Evolutionary conservation across 2,888 invertebrate species (phyloP).

Genomic region (Meghimatium bilineatum): DNA sequence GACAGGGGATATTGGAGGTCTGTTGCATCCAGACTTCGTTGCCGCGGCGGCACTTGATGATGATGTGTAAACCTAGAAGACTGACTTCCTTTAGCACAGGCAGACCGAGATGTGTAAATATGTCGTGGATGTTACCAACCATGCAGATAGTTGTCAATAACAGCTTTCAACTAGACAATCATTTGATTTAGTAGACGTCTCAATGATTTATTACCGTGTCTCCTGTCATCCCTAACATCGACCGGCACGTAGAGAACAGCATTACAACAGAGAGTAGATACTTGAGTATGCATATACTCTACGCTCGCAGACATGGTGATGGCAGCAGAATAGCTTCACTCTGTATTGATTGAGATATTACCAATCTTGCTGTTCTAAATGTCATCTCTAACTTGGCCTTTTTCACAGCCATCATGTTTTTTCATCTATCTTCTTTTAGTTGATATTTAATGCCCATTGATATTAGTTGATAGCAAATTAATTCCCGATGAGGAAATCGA

Average conservation of each 20-base stretch:
- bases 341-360: neutral
- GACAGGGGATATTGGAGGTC: too few relatives aligned
- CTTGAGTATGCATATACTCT: neutral
- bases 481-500: neutral
- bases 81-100: too few relatives aligned
- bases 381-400: neutral
- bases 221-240: neutral
- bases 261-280: neutral
- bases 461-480: neutral
- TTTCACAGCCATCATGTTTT: neutral
- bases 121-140: neutral
- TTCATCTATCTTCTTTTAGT: neutral
- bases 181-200: neutral
- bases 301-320: neutral
- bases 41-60: too few relatives aligned
- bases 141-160: neutral
- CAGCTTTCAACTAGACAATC: neutral
- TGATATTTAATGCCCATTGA: neutral
- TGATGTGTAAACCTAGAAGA: too few relatives aligned
- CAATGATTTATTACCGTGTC: neutral
- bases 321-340: neutral
- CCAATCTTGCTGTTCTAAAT: neutral
- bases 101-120: too few relatives aligned
- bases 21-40: too few relatives aligned
- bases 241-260: neutral